Conservation (phyloP, 2,797 vertebrate species). For the Hipposideros larvatus region DNA sequence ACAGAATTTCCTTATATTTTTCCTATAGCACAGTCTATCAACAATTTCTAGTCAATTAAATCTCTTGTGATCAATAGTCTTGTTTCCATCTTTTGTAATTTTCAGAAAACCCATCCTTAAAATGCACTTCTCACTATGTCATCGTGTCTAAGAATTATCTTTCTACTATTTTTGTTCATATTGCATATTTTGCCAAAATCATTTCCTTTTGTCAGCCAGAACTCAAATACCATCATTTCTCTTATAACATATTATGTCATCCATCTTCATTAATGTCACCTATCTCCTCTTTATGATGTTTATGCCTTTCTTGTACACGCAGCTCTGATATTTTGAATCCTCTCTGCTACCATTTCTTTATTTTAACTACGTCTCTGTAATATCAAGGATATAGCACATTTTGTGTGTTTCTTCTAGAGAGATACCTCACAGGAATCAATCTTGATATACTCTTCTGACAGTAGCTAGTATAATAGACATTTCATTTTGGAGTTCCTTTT, state of each 20-base stretch:
- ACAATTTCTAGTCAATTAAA: conserved; percentile 70
- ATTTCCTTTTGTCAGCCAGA: conserved; percentile 68
- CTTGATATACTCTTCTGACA: conserved; percentile 64
- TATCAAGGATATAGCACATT: background rate
- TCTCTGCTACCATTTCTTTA: conserved; percentile 49
- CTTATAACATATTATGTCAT: conserved; percentile 67
- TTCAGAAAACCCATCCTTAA: conserved; percentile 47
- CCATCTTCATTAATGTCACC: conserved; percentile 62
- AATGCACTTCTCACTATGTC: background rate
- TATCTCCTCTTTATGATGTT: conserved; percentile 28
- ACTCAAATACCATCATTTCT: conserved; percentile 58
- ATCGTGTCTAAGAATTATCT: conserved; percentile 56
- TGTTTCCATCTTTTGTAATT: conserved; percentile 44
- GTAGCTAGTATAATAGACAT: background rate
- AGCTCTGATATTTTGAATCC: conserved; percentile 35
- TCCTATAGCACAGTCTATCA: conserved; percentile 4
- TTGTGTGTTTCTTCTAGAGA: conserved; percentile 53
- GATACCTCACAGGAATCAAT: conserved; percentile 35
- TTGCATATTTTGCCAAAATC: conserved; percentile 58
- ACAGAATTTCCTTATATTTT: conserved; percentile 66
- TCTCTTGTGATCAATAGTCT: conserved; percentile 32
- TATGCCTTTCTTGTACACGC: conserved; percentile 37
- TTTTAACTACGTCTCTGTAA: conserved; percentile 59
- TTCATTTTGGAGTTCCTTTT: conserved; percentile 70
- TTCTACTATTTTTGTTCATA: conserved; percentile 51